phyloP scores from a whole-genome alignment of 2,113 vertebrate genomes.

The Buteo buteo region DNA sequence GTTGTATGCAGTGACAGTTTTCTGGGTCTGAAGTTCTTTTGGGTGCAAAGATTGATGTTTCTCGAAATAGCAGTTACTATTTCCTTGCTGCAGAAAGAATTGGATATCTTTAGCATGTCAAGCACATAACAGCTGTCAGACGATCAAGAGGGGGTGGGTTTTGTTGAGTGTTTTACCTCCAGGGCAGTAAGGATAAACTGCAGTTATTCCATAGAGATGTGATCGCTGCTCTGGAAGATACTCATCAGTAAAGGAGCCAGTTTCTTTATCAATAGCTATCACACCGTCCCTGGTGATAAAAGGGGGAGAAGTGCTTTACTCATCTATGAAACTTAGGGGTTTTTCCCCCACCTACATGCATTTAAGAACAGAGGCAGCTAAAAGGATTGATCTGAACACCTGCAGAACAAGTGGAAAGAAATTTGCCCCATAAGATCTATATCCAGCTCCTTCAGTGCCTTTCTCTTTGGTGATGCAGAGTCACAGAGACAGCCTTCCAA shows the following conservation, averaged over 20 bases:
- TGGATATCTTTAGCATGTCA: rapidly evolving
- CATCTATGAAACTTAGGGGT: rapidly evolving
- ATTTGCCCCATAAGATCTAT: rapidly evolving
- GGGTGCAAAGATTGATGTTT: background rate
- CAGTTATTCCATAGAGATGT: conserved; percentile 94
- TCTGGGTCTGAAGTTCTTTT: conserved; percentile 33
- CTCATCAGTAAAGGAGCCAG: conserved; percentile 82
- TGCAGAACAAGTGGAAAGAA: background rate
- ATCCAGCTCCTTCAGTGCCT: background rate
- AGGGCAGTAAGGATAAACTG: conserved; percentile 86
- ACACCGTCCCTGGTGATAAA: conserved; percentile 85
- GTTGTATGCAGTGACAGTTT: background rate
- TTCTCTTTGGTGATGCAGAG: background rate
- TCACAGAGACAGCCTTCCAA: background rate
- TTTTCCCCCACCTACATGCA: rapidly evolving
- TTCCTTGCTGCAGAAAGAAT: conserved; percentile 66
- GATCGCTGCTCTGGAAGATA: conserved; percentile 94
- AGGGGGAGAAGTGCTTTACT: background rate
- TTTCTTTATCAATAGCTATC: conserved; percentile 83
- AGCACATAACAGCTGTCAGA: rapidly evolving
- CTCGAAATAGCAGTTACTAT: background rate
- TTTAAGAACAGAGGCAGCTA: background rate
- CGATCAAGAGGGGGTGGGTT: rapidly evolving
- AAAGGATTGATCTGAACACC: background rate
- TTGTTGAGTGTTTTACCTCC: conserved; percentile 68